Evolutionary conservation across 2,797 vertebrate genomes (phyloP).

Genomic region (Cynopterus sphinx): DNA sequence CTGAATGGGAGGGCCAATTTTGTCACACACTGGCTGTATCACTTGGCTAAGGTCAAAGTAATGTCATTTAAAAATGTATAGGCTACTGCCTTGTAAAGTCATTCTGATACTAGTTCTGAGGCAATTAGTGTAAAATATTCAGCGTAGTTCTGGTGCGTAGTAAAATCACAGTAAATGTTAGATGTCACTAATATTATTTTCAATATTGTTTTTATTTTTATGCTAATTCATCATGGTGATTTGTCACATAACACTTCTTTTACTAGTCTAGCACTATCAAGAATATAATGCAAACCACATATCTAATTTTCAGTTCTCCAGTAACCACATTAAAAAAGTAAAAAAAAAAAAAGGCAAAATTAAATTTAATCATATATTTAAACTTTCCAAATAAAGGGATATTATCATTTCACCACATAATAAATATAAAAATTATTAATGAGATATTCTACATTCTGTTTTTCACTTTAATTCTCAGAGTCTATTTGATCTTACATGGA

Average conservation of each 20-base stretch:
- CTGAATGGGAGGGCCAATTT: not conserved
- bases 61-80: not conserved
- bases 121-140: not conserved
- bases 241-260: not conserved
- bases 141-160: not conserved
- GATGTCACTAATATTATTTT: not conserved
- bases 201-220: not conserved
- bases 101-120: not conserved
- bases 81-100: not conserved
- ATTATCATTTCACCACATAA: not conserved
- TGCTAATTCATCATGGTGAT: not conserved
- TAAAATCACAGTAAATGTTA: not conserved
- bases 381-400: not conserved
- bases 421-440: not conserved
- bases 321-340: not conserved
- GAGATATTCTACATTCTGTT: not conserved
- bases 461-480: not conserved
- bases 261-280: not conserved
- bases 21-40: not conserved
- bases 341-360: not conserved
- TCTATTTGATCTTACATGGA: not conserved
- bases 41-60: not conserved
- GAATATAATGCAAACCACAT: not conserved
- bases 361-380: constrained; percentile 3
- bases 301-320: not conserved